Conservation (phyloP, 2,797 vertebrate species). For the Cyclura pinguis region DNA sequence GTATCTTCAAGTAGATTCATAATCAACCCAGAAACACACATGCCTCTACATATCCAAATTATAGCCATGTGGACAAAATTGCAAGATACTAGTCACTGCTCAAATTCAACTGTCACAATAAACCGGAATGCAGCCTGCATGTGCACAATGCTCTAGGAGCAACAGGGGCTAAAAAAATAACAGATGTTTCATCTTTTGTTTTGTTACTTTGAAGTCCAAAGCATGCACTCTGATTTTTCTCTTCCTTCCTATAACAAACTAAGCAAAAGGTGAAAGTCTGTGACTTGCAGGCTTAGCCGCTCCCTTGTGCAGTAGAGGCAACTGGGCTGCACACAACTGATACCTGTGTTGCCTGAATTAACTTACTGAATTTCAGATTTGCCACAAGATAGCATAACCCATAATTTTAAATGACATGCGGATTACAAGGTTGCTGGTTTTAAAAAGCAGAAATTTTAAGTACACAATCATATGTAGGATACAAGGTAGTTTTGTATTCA, state of each 20-base stretch:
- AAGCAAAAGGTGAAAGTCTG: no score
- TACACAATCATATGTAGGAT: not conserved
- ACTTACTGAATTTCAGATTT: not conserved
- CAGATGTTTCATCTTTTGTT: no score
- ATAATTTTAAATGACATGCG: not conserved
- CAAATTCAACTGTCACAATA: not conserved
- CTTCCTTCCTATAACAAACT: no score
- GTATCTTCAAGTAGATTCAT: not conserved
- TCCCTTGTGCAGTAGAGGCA: no score
- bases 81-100: not conserved
- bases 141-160: no score
- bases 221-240: no score
- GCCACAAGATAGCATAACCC: not conserved
- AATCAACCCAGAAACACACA: not conserved
- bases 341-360: not conserved
- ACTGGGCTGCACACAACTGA: no score
- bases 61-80: not conserved
- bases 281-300: no score
- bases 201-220: no score
- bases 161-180: no score
- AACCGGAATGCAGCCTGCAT: not conserved
- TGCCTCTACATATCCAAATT: not conserved
- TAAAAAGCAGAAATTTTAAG: constrained; percentile 4
- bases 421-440: not conserved
- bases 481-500: not conserved